Conservation (phyloP, 2,797 vertebrate genomes). For the Mallotus villosus region DNA sequence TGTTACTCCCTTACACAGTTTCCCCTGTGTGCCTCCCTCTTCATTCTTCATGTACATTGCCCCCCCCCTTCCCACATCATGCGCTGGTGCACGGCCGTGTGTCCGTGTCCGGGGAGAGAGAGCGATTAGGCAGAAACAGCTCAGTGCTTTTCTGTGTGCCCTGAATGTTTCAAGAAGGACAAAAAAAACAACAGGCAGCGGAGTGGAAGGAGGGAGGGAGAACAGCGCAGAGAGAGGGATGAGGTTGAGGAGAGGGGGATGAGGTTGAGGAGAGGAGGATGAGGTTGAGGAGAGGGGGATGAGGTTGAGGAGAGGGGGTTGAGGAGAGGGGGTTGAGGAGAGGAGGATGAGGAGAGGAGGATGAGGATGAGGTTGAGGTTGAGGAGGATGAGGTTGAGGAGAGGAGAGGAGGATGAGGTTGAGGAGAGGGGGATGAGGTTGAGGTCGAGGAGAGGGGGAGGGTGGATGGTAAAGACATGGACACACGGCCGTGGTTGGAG, state of each 20-base stretch:
- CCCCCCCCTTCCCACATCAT: constrained; percentile 29
- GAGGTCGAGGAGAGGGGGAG: constrained; percentile 7
- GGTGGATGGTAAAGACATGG: background rate
- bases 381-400: constrained; percentile 6
- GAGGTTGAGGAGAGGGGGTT: background rate
- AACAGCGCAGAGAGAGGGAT: background rate
- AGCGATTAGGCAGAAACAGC: constrained; percentile 44
- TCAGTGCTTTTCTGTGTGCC: constrained; percentile 20
- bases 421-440: background rate
- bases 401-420: background rate
- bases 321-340: constrained; percentile 7
- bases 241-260: background rate
- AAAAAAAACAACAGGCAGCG: background rate
- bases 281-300: background rate
- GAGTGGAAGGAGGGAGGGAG: constrained; percentile 6
- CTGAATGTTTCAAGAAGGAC: constrained; percentile 24
- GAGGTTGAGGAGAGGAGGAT: background rate
- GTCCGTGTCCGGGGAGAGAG: constrained; percentile 31
- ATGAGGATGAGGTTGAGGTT: background rate
- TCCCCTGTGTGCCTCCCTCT: background rate
- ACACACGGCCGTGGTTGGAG: too few relatives aligned
- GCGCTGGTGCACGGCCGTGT: constrained; percentile 21
- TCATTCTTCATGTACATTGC: constrained; percentile 37
- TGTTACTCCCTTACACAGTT: background rate
- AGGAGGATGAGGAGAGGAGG: background rate